Conservation (phyloP, 2,888 invertebrate genomes). For the Pteria penguin region DNA sequence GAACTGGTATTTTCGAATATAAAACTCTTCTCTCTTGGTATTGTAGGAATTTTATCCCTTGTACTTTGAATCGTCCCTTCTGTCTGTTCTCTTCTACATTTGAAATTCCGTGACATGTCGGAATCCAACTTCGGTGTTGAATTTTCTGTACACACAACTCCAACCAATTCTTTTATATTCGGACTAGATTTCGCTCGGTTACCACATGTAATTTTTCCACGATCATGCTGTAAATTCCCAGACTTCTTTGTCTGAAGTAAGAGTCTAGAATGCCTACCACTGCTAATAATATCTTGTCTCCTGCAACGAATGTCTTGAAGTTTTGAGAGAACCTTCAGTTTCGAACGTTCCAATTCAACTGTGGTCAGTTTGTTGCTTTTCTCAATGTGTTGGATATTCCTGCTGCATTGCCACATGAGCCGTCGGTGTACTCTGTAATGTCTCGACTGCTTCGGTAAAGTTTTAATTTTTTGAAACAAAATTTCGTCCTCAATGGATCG, state of each 20-base stretch:
- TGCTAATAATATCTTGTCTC: slow-evolving; percentile 15
- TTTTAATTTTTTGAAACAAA: slow-evolving; percentile 59
- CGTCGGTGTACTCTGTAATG: slow-evolving; percentile 60
- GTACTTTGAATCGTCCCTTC: not conserved
- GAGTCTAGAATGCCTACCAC: slow-evolving; percentile 9
- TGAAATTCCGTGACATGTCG: not conserved
- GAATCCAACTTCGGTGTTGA: not conserved
- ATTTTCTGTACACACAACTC: not conserved
- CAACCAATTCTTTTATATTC: not conserved
- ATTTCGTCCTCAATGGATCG: slow-evolving; percentile 60
- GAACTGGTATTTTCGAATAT: not conserved
- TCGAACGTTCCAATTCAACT: slow-evolving; percentile 51
- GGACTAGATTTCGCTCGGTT: not conserved
- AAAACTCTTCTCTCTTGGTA: not conserved
- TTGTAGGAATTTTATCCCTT: not conserved
- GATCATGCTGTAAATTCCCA: not conserved
- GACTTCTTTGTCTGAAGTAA: not conserved
- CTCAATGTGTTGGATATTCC: slow-evolving; percentile 57
- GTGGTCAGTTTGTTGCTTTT: slow-evolving; percentile 54
- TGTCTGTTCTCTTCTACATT: not conserved
- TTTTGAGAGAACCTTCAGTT: slow-evolving; percentile 51
- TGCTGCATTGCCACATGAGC: slow-evolving; percentile 59
- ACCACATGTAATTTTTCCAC: not conserved
- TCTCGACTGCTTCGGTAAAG: slow-evolving; percentile 54
- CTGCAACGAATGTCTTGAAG: slow-evolving; percentile 47